A percentile compares a stretch with the other conserved stretches of the same genome.
Conservation (phyloP, 2,797 vertebrate species). For the Geotrypetes seraphini region DNA sequence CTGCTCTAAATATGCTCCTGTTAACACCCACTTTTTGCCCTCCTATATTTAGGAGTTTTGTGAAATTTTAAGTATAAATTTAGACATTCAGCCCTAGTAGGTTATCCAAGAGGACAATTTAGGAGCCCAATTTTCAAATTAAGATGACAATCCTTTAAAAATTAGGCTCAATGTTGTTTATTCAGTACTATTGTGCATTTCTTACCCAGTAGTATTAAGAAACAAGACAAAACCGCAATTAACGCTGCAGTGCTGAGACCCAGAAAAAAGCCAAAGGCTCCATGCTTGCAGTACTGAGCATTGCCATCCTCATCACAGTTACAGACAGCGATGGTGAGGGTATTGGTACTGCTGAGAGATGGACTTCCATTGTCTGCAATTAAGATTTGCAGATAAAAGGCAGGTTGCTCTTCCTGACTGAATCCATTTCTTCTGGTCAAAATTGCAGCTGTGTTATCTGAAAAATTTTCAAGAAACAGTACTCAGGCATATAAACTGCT, state of each 20-base stretch:
- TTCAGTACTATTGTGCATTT: background rate
- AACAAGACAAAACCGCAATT: slow-evolving; percentile 60
- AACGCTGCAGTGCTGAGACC: slow-evolving; percentile 63
- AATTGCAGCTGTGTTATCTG: slow-evolving; percentile 88
- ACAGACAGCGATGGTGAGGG: slow-evolving; percentile 75
- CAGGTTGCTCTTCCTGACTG: slow-evolving; percentile 58
- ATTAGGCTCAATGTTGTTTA: background rate
- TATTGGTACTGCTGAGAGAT: slow-evolving; percentile 75
- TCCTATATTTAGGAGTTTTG: too few relatives aligned
- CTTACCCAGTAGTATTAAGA: slow-evolving; percentile 72
- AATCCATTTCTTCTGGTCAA: slow-evolving; percentile 71
- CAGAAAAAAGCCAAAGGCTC: slow-evolving; percentile 58
- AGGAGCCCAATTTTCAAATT: too few relatives aligned
- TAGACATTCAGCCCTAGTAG: too few relatives aligned
- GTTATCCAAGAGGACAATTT: too few relatives aligned
- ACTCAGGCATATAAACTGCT: background rate
- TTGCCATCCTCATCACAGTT: slow-evolving; percentile 62
- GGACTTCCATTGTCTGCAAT: slow-evolving; percentile 78
- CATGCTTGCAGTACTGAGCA: slow-evolving; percentile 47
- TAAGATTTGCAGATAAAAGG: slow-evolving; percentile 69
- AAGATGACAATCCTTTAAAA: too few relatives aligned
- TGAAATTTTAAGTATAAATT: too few relatives aligned
- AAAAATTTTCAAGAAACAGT: background rate
- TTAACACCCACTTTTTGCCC: too few relatives aligned
- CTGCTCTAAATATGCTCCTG: too few relatives aligned